Evolutionary conservation across 2,888 invertebrate genomes (phyloP), one percentile per base, ranked within the genome.

Genomic region (Clanis bilineata): DNA sequence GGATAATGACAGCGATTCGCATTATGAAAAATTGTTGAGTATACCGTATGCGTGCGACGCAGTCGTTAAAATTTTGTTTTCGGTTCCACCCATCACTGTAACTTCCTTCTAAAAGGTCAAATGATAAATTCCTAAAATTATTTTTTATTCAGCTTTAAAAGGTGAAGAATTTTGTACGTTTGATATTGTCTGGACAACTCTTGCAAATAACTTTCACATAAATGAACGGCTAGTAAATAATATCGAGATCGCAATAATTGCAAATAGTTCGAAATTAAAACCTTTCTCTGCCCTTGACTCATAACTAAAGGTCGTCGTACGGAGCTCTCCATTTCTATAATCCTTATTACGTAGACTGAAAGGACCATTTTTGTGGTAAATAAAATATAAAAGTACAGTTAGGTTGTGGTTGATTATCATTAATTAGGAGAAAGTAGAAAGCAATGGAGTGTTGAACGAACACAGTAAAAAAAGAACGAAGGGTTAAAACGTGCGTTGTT

Each of bases 351-450:
- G 28, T 32, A 10, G 28, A 32, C 51, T 0, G 4, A 10, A 32
- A 51, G n/a, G 32, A 15, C 4, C 28, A 10, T 51, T 15, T 51
- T 51, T 18, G 51, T 28, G 3, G 6, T 32, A 62, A 57, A 56
- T 36, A 58, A 59, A 64, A 62, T 66, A 59, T 56, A 44, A 36
- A 43, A 58, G 47, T 68, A 69, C 73, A 68, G 69, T 70, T 74
- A 71, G 69, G 62, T 73, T 64, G 72, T 71, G 72, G 72, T 51
- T 51, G 45, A 57, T 57, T 45, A 47, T 38, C 47, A 58, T 58
- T 82, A 80, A 81, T 80, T 79, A 85, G 83, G 86, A 79, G 88
- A 90, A 90, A 90, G 89, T 82, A 70, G 73, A 71, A 69, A 76
- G 76, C 77, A 77, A 38, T 36, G 38, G 51, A 39, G 45, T 51